A percentile compares a stretch with the other conserved stretches of the same genome.
phyloP scores from a whole-genome alignment of 2,113 vertebrate species.

The Neogobius melanostomus region DNA sequence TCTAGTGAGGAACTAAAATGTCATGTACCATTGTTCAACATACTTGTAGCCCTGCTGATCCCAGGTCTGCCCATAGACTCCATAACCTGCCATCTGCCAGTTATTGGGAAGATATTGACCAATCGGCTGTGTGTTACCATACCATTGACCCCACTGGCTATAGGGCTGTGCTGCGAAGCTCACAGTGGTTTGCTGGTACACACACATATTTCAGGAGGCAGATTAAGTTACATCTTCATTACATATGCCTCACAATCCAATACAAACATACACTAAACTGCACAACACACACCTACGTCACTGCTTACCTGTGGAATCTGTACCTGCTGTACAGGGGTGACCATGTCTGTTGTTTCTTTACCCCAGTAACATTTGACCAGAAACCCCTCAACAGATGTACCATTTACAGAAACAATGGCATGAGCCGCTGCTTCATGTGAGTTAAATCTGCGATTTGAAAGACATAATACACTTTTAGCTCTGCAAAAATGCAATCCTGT shows the following conservation, averaged over 20 bases:
- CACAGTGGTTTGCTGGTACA: slow-evolving; percentile 83
- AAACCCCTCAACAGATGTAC: slow-evolving; percentile 91
- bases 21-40: slow-evolving; percentile 48
- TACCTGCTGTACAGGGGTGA: slow-evolving; percentile 88
- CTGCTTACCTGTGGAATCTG: slow-evolving; percentile 64
- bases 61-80: slow-evolving; percentile 93
- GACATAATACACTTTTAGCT: background rate
- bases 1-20: background rate
- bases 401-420: slow-evolving; percentile 96
- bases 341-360: slow-evolving; percentile 87
- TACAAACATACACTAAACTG: background rate
- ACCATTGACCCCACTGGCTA: slow-evolving; percentile 96
- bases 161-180: slow-evolving; percentile 89
- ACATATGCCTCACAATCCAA: background rate
- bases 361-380: slow-evolving; percentile 98
- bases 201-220: slow-evolving; percentile 26
- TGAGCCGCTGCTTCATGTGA: slow-evolving; percentile 95
- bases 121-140: slow-evolving; percentile 91
- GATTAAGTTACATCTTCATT: slow-evolving; percentile 2
- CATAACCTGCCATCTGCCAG: slow-evolving; percentile 93
- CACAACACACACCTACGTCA: background rate
- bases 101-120: slow-evolving; percentile 95
- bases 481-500: background rate
- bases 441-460: slow-evolving; percentile 73
- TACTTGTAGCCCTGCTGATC: slow-evolving; percentile 95